Base-by-base conservation (phyloP, 2,888 invertebrate genomes). In the Darwinula stevensoni region DNA sequence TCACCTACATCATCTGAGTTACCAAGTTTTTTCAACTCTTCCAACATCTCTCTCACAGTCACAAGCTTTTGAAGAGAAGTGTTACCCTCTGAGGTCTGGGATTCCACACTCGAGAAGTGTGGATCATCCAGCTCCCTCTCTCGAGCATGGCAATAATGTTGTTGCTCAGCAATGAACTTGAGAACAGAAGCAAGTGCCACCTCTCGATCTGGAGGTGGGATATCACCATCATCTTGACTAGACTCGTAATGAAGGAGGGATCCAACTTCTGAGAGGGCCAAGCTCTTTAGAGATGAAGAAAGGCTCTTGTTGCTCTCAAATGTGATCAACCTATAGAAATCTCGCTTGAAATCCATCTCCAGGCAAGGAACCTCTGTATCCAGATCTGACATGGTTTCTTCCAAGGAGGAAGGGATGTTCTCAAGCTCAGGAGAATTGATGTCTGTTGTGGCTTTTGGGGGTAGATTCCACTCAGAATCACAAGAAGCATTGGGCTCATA, bases 241-340 rank as follows among this genome's bases (percentile, higher is more conserved):
- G n/a, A n/a, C n/a, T 11, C 15, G 56, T 14, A 53, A 53, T 13
- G 16, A 40, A 29, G 42, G 28, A 29, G 16, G n/a, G 34, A 56
- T 16, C 56, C 55, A 38, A 63, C 63, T 4, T 54, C 48, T 14
- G 35, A 34, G 16, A 34, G 34, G 13, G 35, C 36, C 30, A 35
- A 29, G 30, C 37, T 39, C 28, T 31, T 39, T 9, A 32, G 68
- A 29, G 68, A 68, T 43, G 66, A 69, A 18, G 69, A 69, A 45
- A 72, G 53, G 47, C 71, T 71, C 48, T 69, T 70, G 37, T 67
- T 70, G 50, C 71, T 72, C 47, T 71, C 73, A 45, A 71, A 71
- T 51, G 71, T 71, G 30, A 72, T 72, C 38, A 73, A 59, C 17
- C 70, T 62, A 47, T 73, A 73, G 49, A 72, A 73, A 50, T 73